phyloP scores from a whole-genome alignment of 2,113 vertebrate genomes.

The Nerophis ophidion region DNA sequence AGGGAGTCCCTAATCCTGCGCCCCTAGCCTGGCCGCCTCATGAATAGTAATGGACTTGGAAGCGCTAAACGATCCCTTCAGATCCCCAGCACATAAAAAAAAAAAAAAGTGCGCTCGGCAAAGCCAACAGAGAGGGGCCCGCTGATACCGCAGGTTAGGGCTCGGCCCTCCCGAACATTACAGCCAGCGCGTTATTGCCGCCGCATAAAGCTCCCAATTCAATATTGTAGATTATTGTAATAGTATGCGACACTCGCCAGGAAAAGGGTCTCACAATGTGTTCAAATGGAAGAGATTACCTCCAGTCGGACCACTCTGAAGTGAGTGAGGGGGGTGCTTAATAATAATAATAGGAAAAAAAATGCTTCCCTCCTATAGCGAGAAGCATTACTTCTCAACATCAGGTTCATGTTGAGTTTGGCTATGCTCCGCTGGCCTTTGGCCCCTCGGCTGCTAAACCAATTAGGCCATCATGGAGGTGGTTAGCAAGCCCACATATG shows the following conservation, averaged over 20 bases:
- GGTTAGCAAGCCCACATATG: slow-evolving; percentile 47
- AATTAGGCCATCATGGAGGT: slow-evolving; percentile 75
- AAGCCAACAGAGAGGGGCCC: slow-evolving; percentile 49
- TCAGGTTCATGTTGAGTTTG: slow-evolving; percentile 74
- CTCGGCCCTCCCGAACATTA: slow-evolving; percentile 44
- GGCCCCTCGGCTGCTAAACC: slow-evolving; percentile 75
- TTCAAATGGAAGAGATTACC: slow-evolving; percentile 57
- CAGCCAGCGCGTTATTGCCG: slow-evolving; percentile 56
- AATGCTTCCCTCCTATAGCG: slow-evolving; percentile 53
- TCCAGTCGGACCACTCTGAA: slow-evolving; percentile 29
- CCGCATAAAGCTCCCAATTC: slow-evolving; percentile 59
- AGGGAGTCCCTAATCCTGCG: slow-evolving; percentile 74
- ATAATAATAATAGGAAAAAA: not conserved
- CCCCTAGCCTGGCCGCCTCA: slow-evolving; percentile 71
- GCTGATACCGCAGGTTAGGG: slow-evolving; percentile 57
- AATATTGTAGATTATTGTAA: slow-evolving; percentile 65
- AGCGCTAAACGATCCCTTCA: slow-evolving; percentile 70
- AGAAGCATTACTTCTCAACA: slow-evolving; percentile 59
- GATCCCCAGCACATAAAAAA: slow-evolving; percentile 61
- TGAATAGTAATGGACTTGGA: slow-evolving; percentile 76
- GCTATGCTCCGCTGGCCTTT: slow-evolving; percentile 72
- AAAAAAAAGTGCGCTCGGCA: slow-evolving; percentile 60
- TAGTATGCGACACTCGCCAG: slow-evolving; percentile 57
- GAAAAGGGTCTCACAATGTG: slow-evolving; percentile 49
- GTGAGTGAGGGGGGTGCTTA: slow-evolving; percentile 1